phyloP scores from a whole-genome alignment of 2,113 vertebrate genomes.

The Octodon degus region DNA sequence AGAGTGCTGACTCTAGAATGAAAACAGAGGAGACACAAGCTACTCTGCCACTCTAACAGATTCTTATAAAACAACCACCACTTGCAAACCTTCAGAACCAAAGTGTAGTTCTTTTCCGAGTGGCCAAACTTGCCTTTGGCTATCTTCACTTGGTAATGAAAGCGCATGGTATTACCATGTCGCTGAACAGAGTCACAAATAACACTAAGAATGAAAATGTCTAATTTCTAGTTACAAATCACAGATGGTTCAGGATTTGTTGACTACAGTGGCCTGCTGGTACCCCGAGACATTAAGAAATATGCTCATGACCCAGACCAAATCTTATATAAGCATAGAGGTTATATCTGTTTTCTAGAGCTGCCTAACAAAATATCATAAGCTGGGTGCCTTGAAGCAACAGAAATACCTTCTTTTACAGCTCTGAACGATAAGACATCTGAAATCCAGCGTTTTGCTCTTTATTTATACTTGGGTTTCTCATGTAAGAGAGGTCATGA shows the following conservation, averaged over 20 bases:
- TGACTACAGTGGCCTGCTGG: background rate
- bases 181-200: background rate
- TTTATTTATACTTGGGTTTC: background rate
- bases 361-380: background rate
- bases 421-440: background rate
- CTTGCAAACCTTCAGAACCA: background rate
- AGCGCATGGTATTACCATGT: background rate
- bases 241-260: background rate
- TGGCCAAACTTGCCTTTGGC: constrained; percentile 17
- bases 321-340: background rate
- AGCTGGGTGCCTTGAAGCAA: background rate
- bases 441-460: background rate
- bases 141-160: background rate
- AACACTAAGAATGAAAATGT: background rate
- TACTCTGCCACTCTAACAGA: background rate
- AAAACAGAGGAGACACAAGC: constrained; percentile 28
- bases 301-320: background rate
- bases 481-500: background rate
- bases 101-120: background rate
- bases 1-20: background rate
- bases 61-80: background rate
- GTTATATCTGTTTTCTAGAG: background rate
- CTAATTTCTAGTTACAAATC: constrained; percentile 12
- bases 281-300: background rate
- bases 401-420: background rate